These are phyloP conservation scores for Syrmaticus mikado DNA, from an alignment of 2,113 vertebrate species.

Conservation along the genomic window DNA sequence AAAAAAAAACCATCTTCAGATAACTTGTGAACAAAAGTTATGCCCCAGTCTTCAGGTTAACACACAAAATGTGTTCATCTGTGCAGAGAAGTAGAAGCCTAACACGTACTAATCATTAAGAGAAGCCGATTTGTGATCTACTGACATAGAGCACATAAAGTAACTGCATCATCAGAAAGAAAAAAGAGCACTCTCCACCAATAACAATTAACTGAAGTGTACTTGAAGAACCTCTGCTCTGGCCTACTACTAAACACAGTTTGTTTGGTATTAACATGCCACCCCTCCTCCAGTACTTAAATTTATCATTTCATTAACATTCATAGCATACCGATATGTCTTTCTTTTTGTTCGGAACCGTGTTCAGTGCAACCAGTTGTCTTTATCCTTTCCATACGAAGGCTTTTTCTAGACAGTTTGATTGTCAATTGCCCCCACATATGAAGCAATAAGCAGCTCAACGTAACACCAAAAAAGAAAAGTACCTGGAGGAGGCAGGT, in stretches of 20 bases:
- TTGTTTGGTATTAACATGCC: not conserved
- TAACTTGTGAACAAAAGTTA: not conserved
- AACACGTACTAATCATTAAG: not conserved
- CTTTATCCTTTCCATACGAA: not conserved
- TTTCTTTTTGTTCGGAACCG: not conserved
- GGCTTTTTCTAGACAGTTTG: not conserved
- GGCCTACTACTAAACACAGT: not conserved
- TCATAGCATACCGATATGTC: not conserved
- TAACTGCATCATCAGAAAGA: not conserved
- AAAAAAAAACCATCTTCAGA: not conserved
- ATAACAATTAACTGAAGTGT: not conserved
- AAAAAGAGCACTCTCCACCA: not conserved
- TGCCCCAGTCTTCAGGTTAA: not conserved
- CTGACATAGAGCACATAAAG: not conserved
- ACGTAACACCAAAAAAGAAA: not conserved
- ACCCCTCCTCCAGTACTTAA: not conserved
- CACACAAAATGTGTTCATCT: not conserved
- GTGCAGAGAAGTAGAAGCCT: not conserved
- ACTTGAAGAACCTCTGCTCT: not conserved
- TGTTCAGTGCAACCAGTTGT: not conserved
- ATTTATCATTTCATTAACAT: not conserved
- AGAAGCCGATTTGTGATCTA: not conserved
- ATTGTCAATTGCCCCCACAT: not conserved
- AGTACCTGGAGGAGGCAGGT: conserved; percentile 94
- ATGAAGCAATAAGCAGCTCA: not conserved